phyloP scores from a whole-genome alignment of 2,888 invertebrate genomes.

The Neoscelio sp. region DNA sequence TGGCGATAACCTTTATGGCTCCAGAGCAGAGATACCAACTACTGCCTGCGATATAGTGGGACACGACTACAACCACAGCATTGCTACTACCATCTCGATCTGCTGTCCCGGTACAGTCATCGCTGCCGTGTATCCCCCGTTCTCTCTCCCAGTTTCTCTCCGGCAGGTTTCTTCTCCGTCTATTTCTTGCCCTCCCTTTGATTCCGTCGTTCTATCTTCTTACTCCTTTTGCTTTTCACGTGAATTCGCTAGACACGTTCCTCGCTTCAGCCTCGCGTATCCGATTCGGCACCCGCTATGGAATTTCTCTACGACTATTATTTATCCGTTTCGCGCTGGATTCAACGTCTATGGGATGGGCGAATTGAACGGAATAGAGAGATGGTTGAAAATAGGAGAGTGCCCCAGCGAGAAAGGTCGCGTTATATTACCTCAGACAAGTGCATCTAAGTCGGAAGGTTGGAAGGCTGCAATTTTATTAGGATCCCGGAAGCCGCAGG shows the following conservation, averaged over 20 bases:
- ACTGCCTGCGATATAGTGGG: slow-evolving; percentile 53
- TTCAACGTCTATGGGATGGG: slow-evolving; percentile 44
- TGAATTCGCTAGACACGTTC: slow-evolving; percentile 49
- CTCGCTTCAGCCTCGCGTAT: slow-evolving; percentile 27
- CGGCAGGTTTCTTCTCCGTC: slow-evolving; percentile 7
- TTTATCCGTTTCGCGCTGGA: slow-evolving; percentile 65
- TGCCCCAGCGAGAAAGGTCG: slow-evolving; percentile 56
- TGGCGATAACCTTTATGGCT: slow-evolving; percentile 80
- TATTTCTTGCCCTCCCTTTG: slow-evolving; percentile 21
- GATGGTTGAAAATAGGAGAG: slow-evolving; percentile 56
- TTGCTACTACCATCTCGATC: slow-evolving; percentile 64
- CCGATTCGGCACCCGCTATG: slow-evolving; percentile 43
- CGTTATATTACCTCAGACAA: slow-evolving; percentile 60
- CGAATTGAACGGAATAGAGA: slow-evolving; percentile 58
- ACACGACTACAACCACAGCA: slow-evolving; percentile 62
- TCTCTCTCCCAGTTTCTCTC: slow-evolving; percentile 21
- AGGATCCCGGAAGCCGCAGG: slow-evolving; percentile 63
- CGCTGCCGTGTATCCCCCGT: not conserved
- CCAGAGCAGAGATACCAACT: slow-evolving; percentile 75
- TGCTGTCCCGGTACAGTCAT: slow-evolving; percentile 49
- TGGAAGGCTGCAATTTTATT: slow-evolving; percentile 62
- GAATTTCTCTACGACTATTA: slow-evolving; percentile 67
- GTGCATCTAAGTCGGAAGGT: slow-evolving; percentile 50
- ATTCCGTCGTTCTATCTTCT: not conserved
- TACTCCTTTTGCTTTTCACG: slow-evolving; percentile 38